Conservation (phyloP, 1,140 invertebrate species). For the Caenorhabditis inopinata region DNA sequence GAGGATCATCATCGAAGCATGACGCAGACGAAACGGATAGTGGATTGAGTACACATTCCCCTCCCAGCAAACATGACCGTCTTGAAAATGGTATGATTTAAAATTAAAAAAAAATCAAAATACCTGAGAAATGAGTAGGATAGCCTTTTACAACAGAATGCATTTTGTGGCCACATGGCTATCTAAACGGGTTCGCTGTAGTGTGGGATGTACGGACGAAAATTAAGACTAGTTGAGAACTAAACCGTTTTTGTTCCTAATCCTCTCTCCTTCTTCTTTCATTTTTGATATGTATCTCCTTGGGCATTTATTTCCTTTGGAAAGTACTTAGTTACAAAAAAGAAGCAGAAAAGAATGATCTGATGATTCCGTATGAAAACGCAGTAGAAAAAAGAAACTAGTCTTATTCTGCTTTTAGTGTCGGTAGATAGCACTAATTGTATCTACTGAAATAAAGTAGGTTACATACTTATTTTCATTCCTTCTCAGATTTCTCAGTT, state of each 20-base stretch:
- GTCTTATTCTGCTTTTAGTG: neutral
- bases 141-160: too few relatives aligned
- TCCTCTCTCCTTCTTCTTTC: neutral
- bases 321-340: conserved; percentile 7
- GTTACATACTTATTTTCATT: neutral
- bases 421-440: neutral
- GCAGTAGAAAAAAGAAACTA: conserved; percentile 12
- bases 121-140: too few relatives aligned
- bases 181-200: too few relatives aligned
- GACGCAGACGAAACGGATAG: conserved; percentile 8
- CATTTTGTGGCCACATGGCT: too few relatives aligned
- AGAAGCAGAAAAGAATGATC: neutral
- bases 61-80: neutral
- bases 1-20: neutral
- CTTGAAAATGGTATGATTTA: neutral
- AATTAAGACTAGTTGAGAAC: neutral
- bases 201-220: too few relatives aligned
- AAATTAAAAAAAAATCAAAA: neutral
- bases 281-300: neutral
- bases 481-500: too few relatives aligned
- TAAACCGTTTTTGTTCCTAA: neutral
- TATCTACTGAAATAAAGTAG: neutral
- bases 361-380: conserved; percentile 29
- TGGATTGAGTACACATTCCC: conserved; percentile 14
- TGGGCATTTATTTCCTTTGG: neutral